A percentile compares a stretch with the other conserved stretches of the same genome.
Evolutionary conservation across 2,888 invertebrate species (phyloP).

Genomic region (Gandaritis pyraliata): DNA sequence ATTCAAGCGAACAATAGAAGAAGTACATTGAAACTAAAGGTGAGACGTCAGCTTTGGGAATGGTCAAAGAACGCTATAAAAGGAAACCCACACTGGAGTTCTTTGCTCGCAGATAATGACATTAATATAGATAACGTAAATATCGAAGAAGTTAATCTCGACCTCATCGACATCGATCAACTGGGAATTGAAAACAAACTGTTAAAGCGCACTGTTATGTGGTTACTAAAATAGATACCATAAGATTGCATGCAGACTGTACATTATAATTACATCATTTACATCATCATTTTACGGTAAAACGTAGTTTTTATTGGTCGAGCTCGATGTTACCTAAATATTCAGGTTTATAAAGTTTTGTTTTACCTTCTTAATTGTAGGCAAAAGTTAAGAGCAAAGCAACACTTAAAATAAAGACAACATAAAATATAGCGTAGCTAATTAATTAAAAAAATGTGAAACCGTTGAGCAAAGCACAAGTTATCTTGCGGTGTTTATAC

Average conservation of each 20-base stretch:
- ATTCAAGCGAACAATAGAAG: constrained; percentile 28
- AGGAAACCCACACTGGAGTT: constrained; percentile 45
- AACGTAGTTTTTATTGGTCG: constrained; percentile 37
- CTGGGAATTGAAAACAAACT: constrained; percentile 53
- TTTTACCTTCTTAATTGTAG: too few relatives aligned
- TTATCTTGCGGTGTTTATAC: too few relatives aligned
- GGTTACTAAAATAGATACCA: constrained; percentile 47
- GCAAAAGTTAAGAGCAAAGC: too few relatives aligned
- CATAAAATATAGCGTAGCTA: too few relatives aligned
- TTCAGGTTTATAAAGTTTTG: too few relatives aligned
- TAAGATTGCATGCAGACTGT: constrained; percentile 30
- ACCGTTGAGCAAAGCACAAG: too few relatives aligned
- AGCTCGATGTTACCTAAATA: too few relatives aligned
- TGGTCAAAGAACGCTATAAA: constrained; percentile 50
- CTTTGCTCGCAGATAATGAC: constrained; percentile 47
- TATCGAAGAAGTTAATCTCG: constrained; percentile 51
- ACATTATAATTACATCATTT: constrained; percentile 35
- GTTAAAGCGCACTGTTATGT: constrained; percentile 47
- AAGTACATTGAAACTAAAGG: constrained; percentile 44
- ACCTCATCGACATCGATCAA: constrained; percentile 51
- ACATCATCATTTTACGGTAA: constrained; percentile 56
- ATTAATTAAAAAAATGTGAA: too few relatives aligned
- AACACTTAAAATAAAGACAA: too few relatives aligned
- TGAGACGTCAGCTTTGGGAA: constrained; percentile 51
- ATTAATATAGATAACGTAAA: constrained; percentile 54